These are phyloP conservation scores for Astreopora myriophthalma DNA, from an alignment of 64 coral and sea anemone genomes.

Conservation along the genomic window DNA sequence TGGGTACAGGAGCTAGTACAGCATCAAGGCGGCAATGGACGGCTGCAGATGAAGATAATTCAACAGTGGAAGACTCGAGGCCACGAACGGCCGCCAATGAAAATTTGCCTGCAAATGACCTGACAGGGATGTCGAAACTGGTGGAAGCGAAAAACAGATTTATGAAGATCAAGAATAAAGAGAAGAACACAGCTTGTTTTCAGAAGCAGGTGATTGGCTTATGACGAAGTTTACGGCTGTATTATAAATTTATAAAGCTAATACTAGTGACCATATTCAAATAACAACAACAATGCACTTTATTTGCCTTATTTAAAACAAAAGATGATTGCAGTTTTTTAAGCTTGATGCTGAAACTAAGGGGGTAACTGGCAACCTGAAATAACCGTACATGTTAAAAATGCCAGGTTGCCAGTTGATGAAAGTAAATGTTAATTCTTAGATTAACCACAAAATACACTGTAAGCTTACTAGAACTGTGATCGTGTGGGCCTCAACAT, in stretches of 20 bases:
- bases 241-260: not conserved
- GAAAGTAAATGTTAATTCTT: too few relatives aligned
- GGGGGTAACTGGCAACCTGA: too few relatives aligned
- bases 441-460: too few relatives aligned
- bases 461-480: too few relatives aligned
- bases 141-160: conserved; percentile 94
- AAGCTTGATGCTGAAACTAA: too few relatives aligned
- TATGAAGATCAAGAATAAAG: conserved; percentile 91
- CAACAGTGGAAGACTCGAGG: conserved; percentile 22
- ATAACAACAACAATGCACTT: too few relatives aligned
- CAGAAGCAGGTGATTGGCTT: conserved; percentile 74
- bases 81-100: conserved; percentile 43
- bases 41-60: conserved; percentile 68
- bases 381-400: too few relatives aligned
- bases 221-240: not conserved
- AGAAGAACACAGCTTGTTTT: conserved; percentile 63
- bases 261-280: not conserved
- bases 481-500: too few relatives aligned
- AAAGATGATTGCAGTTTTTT: too few relatives aligned
- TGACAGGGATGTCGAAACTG: conserved; percentile 82
- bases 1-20: conserved; percentile 78
- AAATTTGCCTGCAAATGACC: conserved; percentile 58
- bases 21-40: conserved; percentile 74
- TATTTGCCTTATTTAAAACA: too few relatives aligned
- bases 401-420: too few relatives aligned